Conservation (phyloP, 2,888 invertebrate genomes). For the Emmelina monodactyla region DNA sequence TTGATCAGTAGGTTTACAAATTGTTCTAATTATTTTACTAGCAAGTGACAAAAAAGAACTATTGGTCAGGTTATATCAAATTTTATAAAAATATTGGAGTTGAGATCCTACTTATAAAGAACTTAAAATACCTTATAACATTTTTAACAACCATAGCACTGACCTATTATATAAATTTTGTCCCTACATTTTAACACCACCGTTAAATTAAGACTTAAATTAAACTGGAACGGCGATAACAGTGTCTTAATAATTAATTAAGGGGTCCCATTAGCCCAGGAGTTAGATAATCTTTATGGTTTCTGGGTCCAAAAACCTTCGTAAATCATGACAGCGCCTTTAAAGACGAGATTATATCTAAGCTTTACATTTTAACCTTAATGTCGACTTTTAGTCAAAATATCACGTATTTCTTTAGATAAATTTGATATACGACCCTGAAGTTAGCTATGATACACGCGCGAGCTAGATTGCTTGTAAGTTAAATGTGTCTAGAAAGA, state of each 20-base stretch:
- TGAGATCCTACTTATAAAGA: too few relatives aligned
- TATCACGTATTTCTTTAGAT: conserved; percentile 30
- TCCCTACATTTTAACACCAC: conserved; percentile 9
- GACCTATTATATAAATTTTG: conserved; percentile 19
- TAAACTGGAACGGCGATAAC: conserved; percentile 15
- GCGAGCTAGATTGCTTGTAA: too few relatives aligned
- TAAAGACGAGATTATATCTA: conserved; percentile 25
- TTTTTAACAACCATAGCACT: conserved; percentile 33
- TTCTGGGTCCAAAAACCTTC: conserved; percentile 28
- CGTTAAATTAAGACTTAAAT: conserved; percentile 2
- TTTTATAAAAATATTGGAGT: too few relatives aligned
- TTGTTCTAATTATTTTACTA: too few relatives aligned
- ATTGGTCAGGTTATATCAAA: too few relatives aligned
- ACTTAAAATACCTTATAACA: too few relatives aligned
- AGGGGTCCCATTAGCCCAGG: conserved; percentile 35
- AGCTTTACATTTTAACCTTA: conserved; percentile 24
- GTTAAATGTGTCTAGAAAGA: too few relatives aligned
- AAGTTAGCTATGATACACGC: conserved; percentile 9
- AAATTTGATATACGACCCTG: conserved; percentile 23
- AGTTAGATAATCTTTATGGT: conserved; percentile 47
- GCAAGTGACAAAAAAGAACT: too few relatives aligned
- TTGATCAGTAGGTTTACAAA: too few relatives aligned
- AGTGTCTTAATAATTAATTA: conserved; percentile 47
- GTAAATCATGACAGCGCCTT: conserved; percentile 30
- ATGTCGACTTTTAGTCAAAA: conserved; percentile 33